A percentile compares a stretch with the other conserved stretches of the same genome.
These are phyloP conservation scores for Cerastoderma edule DNA, from an alignment of 2,888 invertebrate species.

Conservation along the genomic window DNA sequence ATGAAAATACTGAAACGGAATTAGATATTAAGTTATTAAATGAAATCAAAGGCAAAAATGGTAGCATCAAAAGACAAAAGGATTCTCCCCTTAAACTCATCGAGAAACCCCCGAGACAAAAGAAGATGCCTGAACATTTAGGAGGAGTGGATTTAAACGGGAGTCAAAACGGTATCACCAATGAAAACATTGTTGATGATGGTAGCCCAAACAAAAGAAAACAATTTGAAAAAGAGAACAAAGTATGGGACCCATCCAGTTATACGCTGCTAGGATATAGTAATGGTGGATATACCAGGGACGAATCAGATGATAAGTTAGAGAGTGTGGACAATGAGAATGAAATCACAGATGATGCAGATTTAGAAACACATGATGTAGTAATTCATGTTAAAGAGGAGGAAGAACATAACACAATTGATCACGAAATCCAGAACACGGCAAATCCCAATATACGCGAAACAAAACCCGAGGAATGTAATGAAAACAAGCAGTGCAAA, in stretches of 20 bases:
- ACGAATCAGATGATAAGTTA: background rate
- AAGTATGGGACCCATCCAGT: slow-evolving; percentile 3
- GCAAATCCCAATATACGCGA: background rate
- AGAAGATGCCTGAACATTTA: background rate
- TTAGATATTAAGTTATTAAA: background rate
- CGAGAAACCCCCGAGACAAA: background rate
- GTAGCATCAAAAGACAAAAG: slow-evolving; percentile 22
- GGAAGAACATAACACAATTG: background rate
- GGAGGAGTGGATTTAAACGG: background rate
- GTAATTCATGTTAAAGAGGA: background rate
- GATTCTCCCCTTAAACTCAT: background rate
- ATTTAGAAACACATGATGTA: background rate
- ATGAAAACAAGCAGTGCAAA: background rate
- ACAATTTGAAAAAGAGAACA: background rate
- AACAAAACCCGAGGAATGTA: slow-evolving; percentile 2
- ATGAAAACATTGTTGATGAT: background rate
- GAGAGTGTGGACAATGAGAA: background rate
- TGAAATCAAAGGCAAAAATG: slow-evolving; percentile 19
- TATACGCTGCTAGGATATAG: slow-evolving; percentile 25
- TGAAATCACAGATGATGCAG: background rate
- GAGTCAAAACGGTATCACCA: no score
- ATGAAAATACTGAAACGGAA: background rate
- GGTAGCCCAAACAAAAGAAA: background rate
- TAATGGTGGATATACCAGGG: slow-evolving; percentile 24
- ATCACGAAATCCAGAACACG: slow-evolving; percentile 14